Conservation (phyloP, 2,113 vertebrate genomes). For the Gallinago paraguaiae region DNA sequence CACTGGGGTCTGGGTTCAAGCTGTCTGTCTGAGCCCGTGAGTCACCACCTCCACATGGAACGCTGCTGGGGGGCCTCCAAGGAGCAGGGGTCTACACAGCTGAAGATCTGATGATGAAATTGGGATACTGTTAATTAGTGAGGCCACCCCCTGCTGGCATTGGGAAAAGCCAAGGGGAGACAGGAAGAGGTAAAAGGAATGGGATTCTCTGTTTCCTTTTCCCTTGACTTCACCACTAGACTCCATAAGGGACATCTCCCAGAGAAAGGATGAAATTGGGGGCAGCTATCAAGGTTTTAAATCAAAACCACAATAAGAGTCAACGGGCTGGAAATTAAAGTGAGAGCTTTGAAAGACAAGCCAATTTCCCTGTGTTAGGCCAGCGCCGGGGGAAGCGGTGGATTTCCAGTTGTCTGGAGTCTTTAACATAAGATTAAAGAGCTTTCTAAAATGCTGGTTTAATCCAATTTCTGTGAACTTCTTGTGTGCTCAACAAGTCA, state of each 20-base stretch:
- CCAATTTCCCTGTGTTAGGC: neutral
- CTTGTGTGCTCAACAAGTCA: slow-evolving; percentile 59
- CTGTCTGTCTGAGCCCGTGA: neutral
- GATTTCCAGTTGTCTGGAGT: slow-evolving; percentile 13
- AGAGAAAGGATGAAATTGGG: neutral
- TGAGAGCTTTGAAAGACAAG: neutral
- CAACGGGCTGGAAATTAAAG: neutral
- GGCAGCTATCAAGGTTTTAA: neutral
- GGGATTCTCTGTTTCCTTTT: neutral
- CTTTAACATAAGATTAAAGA: slow-evolving; percentile 49
- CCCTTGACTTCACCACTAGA: neutral
- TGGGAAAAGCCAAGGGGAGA: neutral
- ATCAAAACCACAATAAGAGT: neutral
- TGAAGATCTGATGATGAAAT: neutral
- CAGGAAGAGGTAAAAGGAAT: neutral
- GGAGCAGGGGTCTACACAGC: neutral
- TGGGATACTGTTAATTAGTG: neutral
- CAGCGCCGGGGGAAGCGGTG: neutral
- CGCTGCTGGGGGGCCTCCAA: neutral
- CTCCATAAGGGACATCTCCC: neutral
- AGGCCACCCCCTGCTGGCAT: neutral
- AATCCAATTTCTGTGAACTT: slow-evolving; percentile 60
- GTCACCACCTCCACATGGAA: neutral
- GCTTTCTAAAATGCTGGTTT: slow-evolving; percentile 51
- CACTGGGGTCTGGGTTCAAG: neutral